Evolutionary conservation across 2,888 invertebrate genomes (phyloP).

Genomic region (Anarsia innoxiella): DNA sequence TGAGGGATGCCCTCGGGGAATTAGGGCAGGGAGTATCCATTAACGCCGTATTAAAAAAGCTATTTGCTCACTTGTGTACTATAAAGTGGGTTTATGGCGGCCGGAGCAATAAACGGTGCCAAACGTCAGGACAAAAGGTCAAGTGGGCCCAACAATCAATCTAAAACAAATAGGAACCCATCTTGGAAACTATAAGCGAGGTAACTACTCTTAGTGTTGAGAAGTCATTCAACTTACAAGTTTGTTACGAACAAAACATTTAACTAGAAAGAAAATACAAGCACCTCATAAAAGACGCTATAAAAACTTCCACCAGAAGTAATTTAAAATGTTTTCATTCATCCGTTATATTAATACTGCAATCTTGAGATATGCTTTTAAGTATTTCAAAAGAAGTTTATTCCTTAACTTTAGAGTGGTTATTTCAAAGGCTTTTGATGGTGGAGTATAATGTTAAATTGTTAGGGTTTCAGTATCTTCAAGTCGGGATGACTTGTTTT

Average conservation of each 20-base stretch:
- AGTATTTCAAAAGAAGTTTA: constrained; percentile 7
- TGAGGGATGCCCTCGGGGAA: constrained; percentile 23
- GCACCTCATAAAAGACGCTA: constrained; percentile 3
- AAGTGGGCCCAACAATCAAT: constrained; percentile 41
- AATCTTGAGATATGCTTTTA: constrained; percentile 9
- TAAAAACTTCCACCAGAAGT: constrained; percentile 6
- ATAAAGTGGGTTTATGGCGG: constrained; percentile 46
- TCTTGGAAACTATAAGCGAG: no score
- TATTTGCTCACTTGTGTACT: constrained; percentile 42
- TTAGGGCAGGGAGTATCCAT: constrained; percentile 35
- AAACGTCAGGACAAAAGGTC: constrained; percentile 39
- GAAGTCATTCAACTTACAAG: no score
- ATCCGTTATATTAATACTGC: constrained; percentile 8
- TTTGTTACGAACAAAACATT: no score
- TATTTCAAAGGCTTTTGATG: constrained; percentile 10
- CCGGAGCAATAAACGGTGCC: constrained; percentile 37
- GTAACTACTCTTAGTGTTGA: no score
- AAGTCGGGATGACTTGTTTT: no score
- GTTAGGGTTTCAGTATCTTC: no score
- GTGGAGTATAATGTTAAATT: no score
- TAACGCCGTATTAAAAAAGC: constrained; percentile 50
- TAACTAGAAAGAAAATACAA: constrained; percentile 3
- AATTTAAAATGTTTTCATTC: constrained; percentile 9
- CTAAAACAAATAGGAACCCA: no score
- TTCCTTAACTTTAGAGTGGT: constrained; percentile 8